These are phyloP conservation scores for Platygyra sinensis DNA, from an alignment of 64 coral and sea anemone species.

Conservation along the genomic window DNA sequence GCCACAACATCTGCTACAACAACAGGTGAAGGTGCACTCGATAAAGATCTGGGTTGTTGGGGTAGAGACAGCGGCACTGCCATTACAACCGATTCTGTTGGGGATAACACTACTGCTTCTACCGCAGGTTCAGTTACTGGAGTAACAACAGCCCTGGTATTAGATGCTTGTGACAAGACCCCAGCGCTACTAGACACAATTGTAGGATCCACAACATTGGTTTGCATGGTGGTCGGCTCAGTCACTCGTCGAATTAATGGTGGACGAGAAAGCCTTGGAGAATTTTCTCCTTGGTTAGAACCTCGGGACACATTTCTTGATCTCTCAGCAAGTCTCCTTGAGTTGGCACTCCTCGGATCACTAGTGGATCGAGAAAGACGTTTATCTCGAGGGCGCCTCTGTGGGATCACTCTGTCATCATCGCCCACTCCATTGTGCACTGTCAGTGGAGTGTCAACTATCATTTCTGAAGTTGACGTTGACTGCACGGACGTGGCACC, in stretches of 20 bases:
- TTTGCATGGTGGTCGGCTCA: not conserved
- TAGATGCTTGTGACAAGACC: not conserved
- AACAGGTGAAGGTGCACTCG: not conserved
- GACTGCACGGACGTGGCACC: conserved; percentile 54
- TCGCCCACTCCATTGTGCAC: not conserved
- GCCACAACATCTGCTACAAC: conserved; percentile 56
- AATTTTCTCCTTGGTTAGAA: conserved; percentile 9
- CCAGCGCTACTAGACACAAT: not conserved
- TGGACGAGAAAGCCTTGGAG: not conserved
- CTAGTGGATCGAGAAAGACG: conserved; percentile 77
- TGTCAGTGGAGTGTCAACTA: conserved; percentile 26
- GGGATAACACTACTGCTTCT: not conserved
- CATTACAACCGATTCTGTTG: conserved; percentile 55
- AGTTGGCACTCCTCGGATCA: conserved; percentile 52
- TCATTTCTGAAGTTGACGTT: conserved; percentile 40
- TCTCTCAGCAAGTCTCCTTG: conserved; percentile 23
- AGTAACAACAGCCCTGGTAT: not conserved
- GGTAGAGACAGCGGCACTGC: conserved; percentile 57
- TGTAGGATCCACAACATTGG: not conserved
- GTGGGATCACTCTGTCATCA: not conserved
- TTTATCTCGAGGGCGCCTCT: conserved; percentile 55
- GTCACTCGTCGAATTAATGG: conserved; percentile 8
- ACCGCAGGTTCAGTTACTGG: not conserved
- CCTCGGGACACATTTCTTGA: not conserved
- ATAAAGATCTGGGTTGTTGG: not conserved